Conservation (phyloP, 2,797 vertebrate genomes). For the Phoeniculus purpureus region DNA sequence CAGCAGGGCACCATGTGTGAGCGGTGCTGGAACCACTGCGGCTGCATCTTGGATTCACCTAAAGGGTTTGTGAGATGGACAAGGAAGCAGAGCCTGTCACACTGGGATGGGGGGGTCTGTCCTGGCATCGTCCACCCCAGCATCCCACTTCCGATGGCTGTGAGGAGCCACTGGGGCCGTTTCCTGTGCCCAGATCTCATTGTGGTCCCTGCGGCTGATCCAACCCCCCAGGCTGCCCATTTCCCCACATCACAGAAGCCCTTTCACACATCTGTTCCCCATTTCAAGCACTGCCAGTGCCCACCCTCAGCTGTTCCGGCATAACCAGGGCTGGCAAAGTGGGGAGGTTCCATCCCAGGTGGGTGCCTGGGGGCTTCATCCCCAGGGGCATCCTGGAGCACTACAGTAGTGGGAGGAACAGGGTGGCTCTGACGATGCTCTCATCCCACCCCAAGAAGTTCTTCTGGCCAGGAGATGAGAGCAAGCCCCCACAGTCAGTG, state of each 20-base stretch:
- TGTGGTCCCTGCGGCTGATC: not conserved
- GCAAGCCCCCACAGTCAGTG: not conserved
- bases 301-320: rapidly evolving
- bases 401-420: rapidly evolving
- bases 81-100: not conserved
- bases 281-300: not conserved
- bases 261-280: not conserved
- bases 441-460: not conserved
- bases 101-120: not conserved
- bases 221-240: rapidly evolving
- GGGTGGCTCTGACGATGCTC: not conserved
- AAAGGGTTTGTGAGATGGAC: not conserved
- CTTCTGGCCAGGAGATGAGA: not conserved
- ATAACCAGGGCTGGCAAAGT: not conserved
- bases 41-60: not conserved
- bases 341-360: not conserved
- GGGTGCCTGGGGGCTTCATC: rapidly evolving
- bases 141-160: not conserved
- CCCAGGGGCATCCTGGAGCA: not conserved
- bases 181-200: rapidly evolving
- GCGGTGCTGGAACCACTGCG: rapidly evolving
- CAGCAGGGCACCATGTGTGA: rapidly evolving
- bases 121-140: not conserved
- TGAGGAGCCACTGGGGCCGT: rapidly evolving
- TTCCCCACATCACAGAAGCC: not conserved